Percentiles rank a stretch among this genome's conserved stretches.
Conservation (phyloP, 2,113 vertebrate species). For the Serinus canaria region DNA sequence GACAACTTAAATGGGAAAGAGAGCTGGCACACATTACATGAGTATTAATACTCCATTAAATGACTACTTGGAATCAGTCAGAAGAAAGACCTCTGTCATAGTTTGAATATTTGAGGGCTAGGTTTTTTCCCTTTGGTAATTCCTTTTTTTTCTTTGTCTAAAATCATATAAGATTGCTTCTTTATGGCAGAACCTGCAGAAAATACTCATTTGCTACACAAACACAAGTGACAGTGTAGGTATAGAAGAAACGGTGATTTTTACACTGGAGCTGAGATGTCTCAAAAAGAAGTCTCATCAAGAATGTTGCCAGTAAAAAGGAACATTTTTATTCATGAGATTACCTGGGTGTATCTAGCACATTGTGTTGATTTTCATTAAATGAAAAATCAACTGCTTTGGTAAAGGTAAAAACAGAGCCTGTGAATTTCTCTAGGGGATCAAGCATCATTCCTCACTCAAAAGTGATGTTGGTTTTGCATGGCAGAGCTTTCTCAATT, state of each 20-base stretch:
- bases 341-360: neutral
- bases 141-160: neutral
- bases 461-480: neutral
- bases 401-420: neutral
- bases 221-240: neutral
- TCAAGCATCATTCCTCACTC: neutral
- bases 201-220: neutral
- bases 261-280: neutral
- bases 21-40: neutral
- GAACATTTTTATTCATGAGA: neutral
- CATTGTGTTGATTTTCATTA: neutral
- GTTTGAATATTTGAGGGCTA: constrained; percentile 38
- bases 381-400: constrained; percentile 32
- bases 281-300: neutral
- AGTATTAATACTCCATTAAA: constrained; percentile 9
- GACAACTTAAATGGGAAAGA: neutral
- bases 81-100: neutral
- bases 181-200: constrained; percentile 5
- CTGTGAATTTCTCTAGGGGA: constrained; percentile 18
- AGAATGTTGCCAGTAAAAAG: constrained; percentile 1
- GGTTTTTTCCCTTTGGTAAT: neutral
- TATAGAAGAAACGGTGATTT: neutral
- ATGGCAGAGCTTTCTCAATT: neutral
- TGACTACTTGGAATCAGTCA: constrained; percentile 3
- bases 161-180: neutral